Evolutionary conservation across 2,888 invertebrate species (phyloP).

Genomic region (Pristionchus fissidentatus): DNA sequence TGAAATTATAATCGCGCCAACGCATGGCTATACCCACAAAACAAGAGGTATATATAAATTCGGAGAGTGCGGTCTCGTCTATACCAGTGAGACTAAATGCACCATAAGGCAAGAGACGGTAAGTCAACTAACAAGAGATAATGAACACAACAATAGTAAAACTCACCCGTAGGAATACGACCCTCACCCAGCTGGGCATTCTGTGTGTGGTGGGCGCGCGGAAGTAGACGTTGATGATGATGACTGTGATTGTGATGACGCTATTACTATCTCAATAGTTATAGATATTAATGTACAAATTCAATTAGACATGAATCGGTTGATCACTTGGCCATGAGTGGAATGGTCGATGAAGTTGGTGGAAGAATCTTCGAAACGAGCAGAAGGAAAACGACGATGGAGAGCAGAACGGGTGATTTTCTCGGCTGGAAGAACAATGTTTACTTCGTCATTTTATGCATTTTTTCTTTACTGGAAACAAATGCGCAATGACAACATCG

Average conservation of each 20-base stretch:
- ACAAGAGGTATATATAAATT: no score
- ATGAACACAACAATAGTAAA: neutral
- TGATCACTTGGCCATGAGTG: conserved; percentile 92
- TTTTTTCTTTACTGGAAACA: neutral
- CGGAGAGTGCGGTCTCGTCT: no score
- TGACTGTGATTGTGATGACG: conserved; percentile 96
- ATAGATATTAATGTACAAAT: conserved; percentile 82
- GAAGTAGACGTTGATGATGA: conserved; percentile 98
- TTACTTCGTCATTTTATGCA: neutral
- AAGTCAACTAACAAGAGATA: no score
- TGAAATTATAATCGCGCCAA: no score
- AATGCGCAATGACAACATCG: neutral
- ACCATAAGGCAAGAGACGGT: no score
- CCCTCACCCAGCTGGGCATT: conserved; percentile 97
- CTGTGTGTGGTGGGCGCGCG: conserved; percentile 95
- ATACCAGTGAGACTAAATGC: no score
- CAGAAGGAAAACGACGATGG: conserved; percentile 97
- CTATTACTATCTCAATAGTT: conserved; percentile 79
- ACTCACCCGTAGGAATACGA: conserved; percentile 91
- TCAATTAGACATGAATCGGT: neutral
- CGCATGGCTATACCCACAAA: no score
- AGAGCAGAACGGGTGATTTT: conserved; percentile 94
- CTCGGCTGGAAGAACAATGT: conserved; percentile 82
- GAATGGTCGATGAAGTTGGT: conserved; percentile 96
- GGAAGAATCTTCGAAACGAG: conserved; percentile 98